Evolutionary conservation across 1,140 invertebrate species (phyloP).

Genomic region (Ceratina calcarata): DNA sequence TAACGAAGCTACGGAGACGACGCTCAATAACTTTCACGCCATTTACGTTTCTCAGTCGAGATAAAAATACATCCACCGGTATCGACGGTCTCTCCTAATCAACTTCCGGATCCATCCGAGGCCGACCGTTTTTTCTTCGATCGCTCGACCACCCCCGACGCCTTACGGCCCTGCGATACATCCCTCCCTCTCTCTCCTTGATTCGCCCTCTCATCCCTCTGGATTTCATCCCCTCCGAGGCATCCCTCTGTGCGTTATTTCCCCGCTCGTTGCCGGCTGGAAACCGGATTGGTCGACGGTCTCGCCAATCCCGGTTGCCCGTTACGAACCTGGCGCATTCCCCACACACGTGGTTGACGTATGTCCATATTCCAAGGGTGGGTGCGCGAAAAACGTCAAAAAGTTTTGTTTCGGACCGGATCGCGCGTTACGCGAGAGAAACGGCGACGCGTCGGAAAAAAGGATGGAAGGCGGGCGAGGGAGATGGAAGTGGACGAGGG

Average conservation of each 20-base stretch:
- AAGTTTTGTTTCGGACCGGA: slow-evolving; percentile 69
- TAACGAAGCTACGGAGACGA: not conserved
- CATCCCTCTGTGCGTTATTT: slow-evolving; percentile 42
- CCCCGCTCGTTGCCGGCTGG: slow-evolving; percentile 32
- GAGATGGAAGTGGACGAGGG: not conserved
- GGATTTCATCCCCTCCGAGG: slow-evolving; percentile 46
- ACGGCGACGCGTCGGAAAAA: slow-evolving; percentile 4
- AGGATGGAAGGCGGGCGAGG: not conserved
- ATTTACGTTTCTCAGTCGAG: slow-evolving; percentile 8
- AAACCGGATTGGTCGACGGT: slow-evolving; percentile 60
- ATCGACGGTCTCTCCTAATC: slow-evolving; percentile 41
- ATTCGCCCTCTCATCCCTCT: slow-evolving; percentile 42
- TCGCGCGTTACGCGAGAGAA: slow-evolving; percentile 47
- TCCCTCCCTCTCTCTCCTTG: slow-evolving; percentile 11
- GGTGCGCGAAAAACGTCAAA: slow-evolving; percentile 74
- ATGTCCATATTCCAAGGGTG: slow-evolving; percentile 72
- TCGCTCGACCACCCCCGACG: slow-evolving; percentile 15
- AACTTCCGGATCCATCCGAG: slow-evolving; percentile 39
- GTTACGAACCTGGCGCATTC: slow-evolving; percentile 68
- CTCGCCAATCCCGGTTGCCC: slow-evolving; percentile 63
- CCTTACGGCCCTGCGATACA: slow-evolving; percentile 35
- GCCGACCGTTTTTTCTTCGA: slow-evolving; percentile 41
- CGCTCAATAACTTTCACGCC: slow-evolving; percentile 14
- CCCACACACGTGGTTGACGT: slow-evolving; percentile 75
- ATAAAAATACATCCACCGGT: slow-evolving; percentile 36